A percentile compares a stretch with the other conserved stretches of the same genome.
phyloP scores from a whole-genome alignment of 1,140 invertebrate genomes.

The Musca vetustissima region DNA sequence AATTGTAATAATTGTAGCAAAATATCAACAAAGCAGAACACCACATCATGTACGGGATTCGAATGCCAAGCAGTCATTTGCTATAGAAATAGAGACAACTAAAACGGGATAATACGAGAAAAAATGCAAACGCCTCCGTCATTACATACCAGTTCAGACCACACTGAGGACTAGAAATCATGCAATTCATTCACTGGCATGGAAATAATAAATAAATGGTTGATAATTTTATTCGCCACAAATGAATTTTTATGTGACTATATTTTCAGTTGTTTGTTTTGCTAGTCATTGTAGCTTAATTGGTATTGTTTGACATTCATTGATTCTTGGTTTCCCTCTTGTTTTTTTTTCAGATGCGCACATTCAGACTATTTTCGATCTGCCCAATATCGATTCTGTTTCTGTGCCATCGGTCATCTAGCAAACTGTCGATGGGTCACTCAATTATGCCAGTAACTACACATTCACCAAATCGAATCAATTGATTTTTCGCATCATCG shows the following conservation, averaged over 20 bases:
- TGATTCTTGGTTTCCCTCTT: slow-evolving; percentile 10
- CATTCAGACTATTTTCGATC: slow-evolving; percentile 77
- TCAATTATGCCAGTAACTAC: slow-evolving; percentile 80
- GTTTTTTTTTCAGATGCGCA: slow-evolving; percentile 69
- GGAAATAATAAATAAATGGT: slow-evolving; percentile 11
- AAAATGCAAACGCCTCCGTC: too few species aligned
- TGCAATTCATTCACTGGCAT: too few species aligned
- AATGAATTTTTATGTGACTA: too few species aligned
- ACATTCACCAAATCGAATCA: slow-evolving; percentile 72
- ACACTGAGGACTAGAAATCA: too few species aligned
- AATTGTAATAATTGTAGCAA: too few species aligned
- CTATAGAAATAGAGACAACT: too few species aligned
- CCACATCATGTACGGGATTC: too few species aligned
- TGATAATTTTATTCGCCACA: slow-evolving; percentile 11
- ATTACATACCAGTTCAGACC: too few species aligned
- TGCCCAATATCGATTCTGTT: slow-evolving; percentile 80
- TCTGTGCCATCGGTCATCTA: slow-evolving; percentile 81
- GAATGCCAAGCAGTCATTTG: too few species aligned
- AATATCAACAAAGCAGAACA: too few species aligned
- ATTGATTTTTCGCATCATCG: slow-evolving; percentile 77
- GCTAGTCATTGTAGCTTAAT: background rate
- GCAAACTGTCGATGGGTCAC: slow-evolving; percentile 71
- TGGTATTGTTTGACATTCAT: background rate
- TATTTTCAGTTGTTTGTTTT: background rate
- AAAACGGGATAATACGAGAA: too few species aligned